Base-by-base conservation (phyloP, 2,888 invertebrate species). In the Archips xylosteana region DNA sequence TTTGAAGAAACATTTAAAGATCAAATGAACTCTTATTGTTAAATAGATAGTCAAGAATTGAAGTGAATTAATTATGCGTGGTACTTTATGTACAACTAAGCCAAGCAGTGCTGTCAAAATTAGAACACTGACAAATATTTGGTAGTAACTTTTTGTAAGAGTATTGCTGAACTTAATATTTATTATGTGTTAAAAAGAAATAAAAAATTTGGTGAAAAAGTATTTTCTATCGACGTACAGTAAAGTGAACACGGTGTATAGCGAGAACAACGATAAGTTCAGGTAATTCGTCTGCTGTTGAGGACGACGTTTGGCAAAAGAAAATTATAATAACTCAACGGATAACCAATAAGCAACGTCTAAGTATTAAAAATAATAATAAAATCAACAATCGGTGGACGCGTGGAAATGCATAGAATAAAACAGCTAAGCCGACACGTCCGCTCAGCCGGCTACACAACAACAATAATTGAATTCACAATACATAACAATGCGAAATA, bases 401-500 rank as follows among this genome's bases (percentile, higher is more conserved):
- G 51, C 64, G 61, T 62, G 72, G 47, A 71, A 75, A 74, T 64
- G 64, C 70, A 74, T 66, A 70, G 47, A 63, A 51, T 64, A 68
- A 72, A 73, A 64, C 47, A 60, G 15, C 2, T 3, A 51, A 72
- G 32, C 32, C 57, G 23, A 4, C 3, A 67, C 70, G 71, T 34
- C 54, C 54, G 45, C 70, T 32, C 75, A 75, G 76, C 65, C 57
- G 63, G 62, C 72, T 54, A 71, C 66, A 71, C 62, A 70, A 23
- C 59, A 75, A 75, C 68, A 76, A 23, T 23, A 23, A 74, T 68
- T 71, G 69, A 77, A 70, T 64, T 49, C 15, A 68, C 39, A 69
- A 60, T 69, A 73, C 64, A 64, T 69, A 73, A 73, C 68, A 73
- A 71, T 61, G 63, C 49, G 49, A 63, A 73, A 73, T 73, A 73